Conservation (phyloP, 2,888 invertebrate genomes). For the Conomelus anceps region DNA sequence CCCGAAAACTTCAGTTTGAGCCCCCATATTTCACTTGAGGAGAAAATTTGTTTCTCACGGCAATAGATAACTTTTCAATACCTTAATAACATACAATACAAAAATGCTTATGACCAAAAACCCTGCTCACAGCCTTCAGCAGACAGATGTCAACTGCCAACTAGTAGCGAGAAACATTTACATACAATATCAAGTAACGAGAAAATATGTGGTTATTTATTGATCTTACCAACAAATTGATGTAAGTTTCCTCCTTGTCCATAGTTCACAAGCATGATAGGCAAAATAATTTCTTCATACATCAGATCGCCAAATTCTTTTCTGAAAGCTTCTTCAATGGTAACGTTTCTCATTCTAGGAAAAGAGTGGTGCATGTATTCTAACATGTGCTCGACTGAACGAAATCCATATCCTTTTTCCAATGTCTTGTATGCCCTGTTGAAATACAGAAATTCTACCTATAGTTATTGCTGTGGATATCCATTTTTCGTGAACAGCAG, state of each 20-base stretch:
- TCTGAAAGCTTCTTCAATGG: not conserved
- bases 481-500: too few relatives aligned
- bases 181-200: not conserved
- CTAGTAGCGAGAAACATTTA: not conserved
- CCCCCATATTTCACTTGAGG: too few relatives aligned
- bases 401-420: not conserved
- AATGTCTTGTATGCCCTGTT: not conserved
- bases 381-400: not conserved
- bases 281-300: not conserved
- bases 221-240: constrained; percentile 50
- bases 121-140: too few relatives aligned
- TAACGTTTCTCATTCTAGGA: not conserved
- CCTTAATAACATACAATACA: too few relatives aligned
- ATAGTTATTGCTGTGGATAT: too few relatives aligned
- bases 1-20: too few relatives aligned
- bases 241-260: constrained; percentile 52
- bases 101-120: too few relatives aligned
- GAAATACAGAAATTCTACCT: not conserved
- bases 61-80: too few relatives aligned
- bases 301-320: not conserved
- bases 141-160: not conserved
- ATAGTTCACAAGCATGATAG: constrained; percentile 47
- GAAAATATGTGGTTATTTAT: not conserved
- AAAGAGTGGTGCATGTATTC: not conserved
- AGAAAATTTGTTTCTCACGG: too few relatives aligned